Evolutionary conservation across 2,113 vertebrate genomes (phyloP).

Genomic region (Paramisgurnus dabryanus): DNA sequence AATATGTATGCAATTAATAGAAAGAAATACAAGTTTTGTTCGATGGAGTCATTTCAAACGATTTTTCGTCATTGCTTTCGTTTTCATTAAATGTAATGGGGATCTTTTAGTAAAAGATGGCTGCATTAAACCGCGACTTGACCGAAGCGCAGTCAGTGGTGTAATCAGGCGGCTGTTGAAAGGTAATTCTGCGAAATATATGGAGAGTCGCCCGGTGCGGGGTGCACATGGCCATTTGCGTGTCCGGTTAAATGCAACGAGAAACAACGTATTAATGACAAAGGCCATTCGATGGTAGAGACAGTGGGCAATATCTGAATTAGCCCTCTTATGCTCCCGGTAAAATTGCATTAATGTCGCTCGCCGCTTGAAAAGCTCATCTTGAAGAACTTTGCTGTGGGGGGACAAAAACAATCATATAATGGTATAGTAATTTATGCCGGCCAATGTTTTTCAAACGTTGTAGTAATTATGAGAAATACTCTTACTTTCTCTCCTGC

Average conservation of each 20-base stretch:
- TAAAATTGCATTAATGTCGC: conserved; percentile 68
- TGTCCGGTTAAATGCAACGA: conserved; percentile 28
- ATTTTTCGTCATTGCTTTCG: background rate
- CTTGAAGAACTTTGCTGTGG: conserved; percentile 70
- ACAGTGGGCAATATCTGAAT: conserved; percentile 64
- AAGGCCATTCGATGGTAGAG: conserved; percentile 43
- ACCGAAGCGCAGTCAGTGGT: background rate
- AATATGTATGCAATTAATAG: conserved; percentile 16
- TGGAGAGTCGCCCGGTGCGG: background rate
- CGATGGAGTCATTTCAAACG: background rate
- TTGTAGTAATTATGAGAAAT: conserved; percentile 79
- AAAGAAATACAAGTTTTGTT: background rate
- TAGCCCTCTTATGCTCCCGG: conserved; percentile 57
- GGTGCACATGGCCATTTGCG: conserved; percentile 6
- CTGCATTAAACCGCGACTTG: background rate
- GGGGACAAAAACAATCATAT: conserved; percentile 69
- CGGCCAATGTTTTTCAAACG: conserved; percentile 75
- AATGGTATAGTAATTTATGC: conserved; percentile 73
- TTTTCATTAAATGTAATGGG: background rate
- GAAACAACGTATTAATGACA: conserved; percentile 32
- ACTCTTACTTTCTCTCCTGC: conserved; percentile 67
- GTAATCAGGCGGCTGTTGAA: conserved; percentile 1
- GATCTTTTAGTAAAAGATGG: conserved; percentile 1
- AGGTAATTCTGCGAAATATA: conserved; percentile 15
- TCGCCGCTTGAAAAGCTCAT: conserved; percentile 59